Conservation (phyloP, 2,888 invertebrate genomes). For the Drosophila suboccidentalis region DNA sequence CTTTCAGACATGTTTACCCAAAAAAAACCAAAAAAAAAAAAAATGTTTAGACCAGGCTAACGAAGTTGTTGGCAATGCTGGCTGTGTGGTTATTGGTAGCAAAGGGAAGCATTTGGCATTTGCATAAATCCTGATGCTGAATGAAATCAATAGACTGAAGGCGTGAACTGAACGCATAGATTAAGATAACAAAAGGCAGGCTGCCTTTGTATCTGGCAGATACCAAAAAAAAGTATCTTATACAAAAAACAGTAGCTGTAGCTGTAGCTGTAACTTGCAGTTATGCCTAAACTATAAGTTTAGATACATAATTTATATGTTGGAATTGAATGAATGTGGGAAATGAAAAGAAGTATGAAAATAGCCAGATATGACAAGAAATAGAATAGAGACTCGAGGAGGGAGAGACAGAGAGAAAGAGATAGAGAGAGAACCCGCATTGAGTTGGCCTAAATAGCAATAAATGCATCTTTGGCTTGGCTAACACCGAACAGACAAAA, state of each 20-base stretch:
- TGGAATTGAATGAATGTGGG: constrained; percentile 20
- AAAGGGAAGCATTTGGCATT: constrained; percentile 35
- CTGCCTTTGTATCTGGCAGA: constrained; percentile 6
- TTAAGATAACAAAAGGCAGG: constrained; percentile 13
- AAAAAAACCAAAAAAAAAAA: constrained; percentile 21
- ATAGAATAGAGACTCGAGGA: not conserved
- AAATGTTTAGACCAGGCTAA: constrained; percentile 14
- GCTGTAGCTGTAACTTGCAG: constrained; percentile 8
- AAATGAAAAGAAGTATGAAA: constrained; percentile 30
- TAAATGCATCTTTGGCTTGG: constrained; percentile 38
- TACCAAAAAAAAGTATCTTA: constrained; percentile 1
- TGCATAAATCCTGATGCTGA: constrained; percentile 57
- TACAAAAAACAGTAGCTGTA: not conserved
- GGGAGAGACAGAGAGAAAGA: not conserved
- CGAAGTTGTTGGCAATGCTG: constrained; percentile 28
- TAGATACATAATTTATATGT: constrained; percentile 18
- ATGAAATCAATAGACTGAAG: constrained; percentile 43
- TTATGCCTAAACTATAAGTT: not conserved
- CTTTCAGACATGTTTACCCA: constrained; percentile 47
- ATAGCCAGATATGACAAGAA: constrained; percentile 49
- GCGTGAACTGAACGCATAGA: constrained; percentile 33
- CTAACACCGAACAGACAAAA: constrained; percentile 17
- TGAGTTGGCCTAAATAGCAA: constrained; percentile 66
- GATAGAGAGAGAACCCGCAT: constrained; percentile 41
- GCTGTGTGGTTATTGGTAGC: not conserved